phyloP scores from a whole-genome alignment of 2,888 invertebrate species.

The Acronicta leporina region DNA sequence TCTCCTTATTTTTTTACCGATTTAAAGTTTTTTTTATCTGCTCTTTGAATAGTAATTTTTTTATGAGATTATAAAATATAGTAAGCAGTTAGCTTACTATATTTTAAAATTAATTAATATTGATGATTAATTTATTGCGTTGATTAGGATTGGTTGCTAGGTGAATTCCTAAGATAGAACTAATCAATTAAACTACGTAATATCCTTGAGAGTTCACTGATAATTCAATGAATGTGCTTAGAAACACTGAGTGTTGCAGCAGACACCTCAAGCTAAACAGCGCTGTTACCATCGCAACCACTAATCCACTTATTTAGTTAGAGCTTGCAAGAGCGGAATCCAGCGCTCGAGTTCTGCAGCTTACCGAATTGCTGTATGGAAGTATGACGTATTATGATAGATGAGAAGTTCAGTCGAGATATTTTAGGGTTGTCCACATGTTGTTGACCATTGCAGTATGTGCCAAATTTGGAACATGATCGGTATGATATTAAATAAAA shows the following conservation, averaged over 20 bases:
- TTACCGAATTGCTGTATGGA: constrained; percentile 15
- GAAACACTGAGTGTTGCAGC: constrained; percentile 4
- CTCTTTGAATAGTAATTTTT: no score
- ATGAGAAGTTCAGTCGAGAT: constrained; percentile 7
- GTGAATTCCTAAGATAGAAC: neutral
- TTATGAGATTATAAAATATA: no score
- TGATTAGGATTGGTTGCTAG: no score
- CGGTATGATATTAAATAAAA: no score
- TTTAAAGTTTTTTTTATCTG: no score
- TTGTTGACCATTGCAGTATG: neutral
- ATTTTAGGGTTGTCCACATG: neutral
- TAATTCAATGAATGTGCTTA: constrained; percentile 38
- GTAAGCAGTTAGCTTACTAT: no score
- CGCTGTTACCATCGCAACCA: constrained; percentile 22
- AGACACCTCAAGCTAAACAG: constrained; percentile 14
- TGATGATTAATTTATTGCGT: no score
- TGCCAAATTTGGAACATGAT: no score
- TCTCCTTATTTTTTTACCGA: no score
- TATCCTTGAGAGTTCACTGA: constrained; percentile 17
- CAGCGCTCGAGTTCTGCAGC: constrained; percentile 10
- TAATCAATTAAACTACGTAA: constrained; percentile 27
- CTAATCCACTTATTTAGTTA: constrained; percentile 36
- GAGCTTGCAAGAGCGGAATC: constrained; percentile 9
- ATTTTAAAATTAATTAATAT: no score
- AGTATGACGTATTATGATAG: constrained; percentile 5